Base-by-base conservation (phyloP, 2,888 invertebrate species). In the Drosophila macrothrix region DNA sequence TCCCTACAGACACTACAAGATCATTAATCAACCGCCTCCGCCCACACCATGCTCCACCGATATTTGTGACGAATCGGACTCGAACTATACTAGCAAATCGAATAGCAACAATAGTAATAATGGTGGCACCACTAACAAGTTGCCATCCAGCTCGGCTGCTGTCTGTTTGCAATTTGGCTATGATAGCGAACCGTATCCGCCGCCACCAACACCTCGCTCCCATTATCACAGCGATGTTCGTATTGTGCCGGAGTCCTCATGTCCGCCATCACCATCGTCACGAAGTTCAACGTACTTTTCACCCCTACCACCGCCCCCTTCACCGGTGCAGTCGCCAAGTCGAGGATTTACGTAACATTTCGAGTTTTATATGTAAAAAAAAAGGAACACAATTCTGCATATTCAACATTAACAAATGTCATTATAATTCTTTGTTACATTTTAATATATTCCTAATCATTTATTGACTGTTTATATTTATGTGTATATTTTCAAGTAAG, bases 1-100 rank as follows among this genome's bases (percentile, higher is more conserved):
- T 69, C 96, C 97, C 3, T 96, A 96, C 93, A 94, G 96, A 33
- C 96, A 97, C 93, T 96, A 97, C 92, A 94, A 95, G 81, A 94
- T 95, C 79, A 96, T 96, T 75, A 96, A 96, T 93, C 96, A 97
- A 92, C 97, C 97, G 0, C 98, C 98, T 10, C 98, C 98, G 33
- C 98, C 98, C 16, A 98, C 98, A 29, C 98, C 98, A 0, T 98
- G 98, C 91, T 97, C 97, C 80, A 98, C 98, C 41, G 98, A 98
- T 84, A 97, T 98, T 80, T 98, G 98, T 89, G 97, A 98, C 92
- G 97, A 97, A 93, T 97, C 97, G 31, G 97, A 97, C 90, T 96
- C 95, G 67, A 96, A 96, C 91, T 96, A 95, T 85, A 95, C 95
- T 16, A 94, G 94, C 49, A 94, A 94, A 70, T 94, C 94, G 78